Percentiles rank a stretch among this genome's conserved stretches.
Evolutionary conservation across 2,888 invertebrate genomes (phyloP).

Genomic region (Ectobius pallidus): DNA sequence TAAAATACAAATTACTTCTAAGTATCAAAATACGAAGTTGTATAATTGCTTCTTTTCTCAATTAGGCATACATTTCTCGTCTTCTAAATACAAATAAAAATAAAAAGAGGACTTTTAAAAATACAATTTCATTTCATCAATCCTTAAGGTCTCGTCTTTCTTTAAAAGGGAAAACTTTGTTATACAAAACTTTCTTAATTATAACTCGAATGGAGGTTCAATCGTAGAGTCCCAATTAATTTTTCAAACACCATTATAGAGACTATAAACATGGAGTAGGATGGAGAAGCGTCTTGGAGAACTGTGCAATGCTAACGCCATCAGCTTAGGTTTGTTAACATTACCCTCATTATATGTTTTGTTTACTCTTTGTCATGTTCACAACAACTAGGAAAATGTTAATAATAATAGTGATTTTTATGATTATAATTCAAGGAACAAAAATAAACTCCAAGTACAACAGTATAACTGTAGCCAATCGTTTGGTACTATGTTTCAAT

Average conservation of each 20-base stretch:
- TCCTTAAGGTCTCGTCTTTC: background rate
- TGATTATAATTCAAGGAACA: no score
- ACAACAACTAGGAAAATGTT: no score
- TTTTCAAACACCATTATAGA: background rate
- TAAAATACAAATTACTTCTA: background rate
- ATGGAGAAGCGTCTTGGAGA: background rate
- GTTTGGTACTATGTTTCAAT: no score
- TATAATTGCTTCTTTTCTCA: background rate
- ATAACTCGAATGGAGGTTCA: background rate
- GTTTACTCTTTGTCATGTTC: no score
- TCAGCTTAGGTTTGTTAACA: no score
- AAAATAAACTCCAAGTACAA: no score
- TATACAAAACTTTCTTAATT: background rate
- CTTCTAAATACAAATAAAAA: background rate
- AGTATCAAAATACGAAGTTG: background rate
- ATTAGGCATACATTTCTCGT: background rate
- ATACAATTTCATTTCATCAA: background rate
- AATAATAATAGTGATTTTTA: no score
- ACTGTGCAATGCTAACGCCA: no score
- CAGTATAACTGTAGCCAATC: no score
- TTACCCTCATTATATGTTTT: no score
- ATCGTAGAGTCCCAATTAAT: background rate
- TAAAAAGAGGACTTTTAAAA: background rate
- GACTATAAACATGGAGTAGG: background rate
- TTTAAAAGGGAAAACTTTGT: background rate